A percentile compares a stretch with the other conserved stretches of the same genome.
Evolutionary conservation across 2,888 invertebrate species (phyloP).

Genomic region (Poecilobothrus nobilitatus): DNA sequence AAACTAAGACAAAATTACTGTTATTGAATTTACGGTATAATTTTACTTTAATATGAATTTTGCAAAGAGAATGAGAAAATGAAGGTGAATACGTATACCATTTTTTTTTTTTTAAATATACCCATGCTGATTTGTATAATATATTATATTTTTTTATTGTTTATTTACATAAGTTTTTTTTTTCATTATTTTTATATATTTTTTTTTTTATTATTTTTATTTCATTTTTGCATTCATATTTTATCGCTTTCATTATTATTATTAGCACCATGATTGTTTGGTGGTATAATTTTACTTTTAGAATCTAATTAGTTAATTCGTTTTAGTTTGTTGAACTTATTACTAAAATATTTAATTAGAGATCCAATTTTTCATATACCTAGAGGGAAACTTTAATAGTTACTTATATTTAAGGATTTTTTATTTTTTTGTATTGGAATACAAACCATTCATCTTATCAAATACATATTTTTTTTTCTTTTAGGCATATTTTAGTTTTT

Average conservation of each 20-base stretch:
- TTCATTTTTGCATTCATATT: neutral
- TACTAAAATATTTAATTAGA: neutral
- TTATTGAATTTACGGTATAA: too few relatives aligned
- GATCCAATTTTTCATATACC: neutral
- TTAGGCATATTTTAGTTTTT: neutral
- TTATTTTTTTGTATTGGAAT: too few relatives aligned
- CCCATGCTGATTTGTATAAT: too few relatives aligned
- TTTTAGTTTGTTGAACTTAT: neutral
- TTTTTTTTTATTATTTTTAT: neutral
- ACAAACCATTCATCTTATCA: neutral
- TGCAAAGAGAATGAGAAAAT: too few relatives aligned
- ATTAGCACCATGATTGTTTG: conserved; percentile 3
- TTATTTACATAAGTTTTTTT: neutral
- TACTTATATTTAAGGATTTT: too few relatives aligned
- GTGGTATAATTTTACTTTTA: neutral
- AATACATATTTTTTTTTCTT: neutral
- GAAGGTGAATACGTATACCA: too few relatives aligned
- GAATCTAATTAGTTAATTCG: conserved; percentile 1
- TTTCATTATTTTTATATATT: neutral
- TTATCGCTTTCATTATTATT: neutral
- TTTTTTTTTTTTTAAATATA: too few relatives aligned
- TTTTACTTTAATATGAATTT: too few relatives aligned
- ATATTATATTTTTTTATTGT: too few relatives aligned
- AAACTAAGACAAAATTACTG: too few relatives aligned
- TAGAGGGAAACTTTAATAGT: too few relatives aligned